Evolutionary conservation across 1,140 invertebrate genomes (phyloP), one percentile per base, ranked within the genome.

Genomic region (Drosophila albomicans): DNA sequence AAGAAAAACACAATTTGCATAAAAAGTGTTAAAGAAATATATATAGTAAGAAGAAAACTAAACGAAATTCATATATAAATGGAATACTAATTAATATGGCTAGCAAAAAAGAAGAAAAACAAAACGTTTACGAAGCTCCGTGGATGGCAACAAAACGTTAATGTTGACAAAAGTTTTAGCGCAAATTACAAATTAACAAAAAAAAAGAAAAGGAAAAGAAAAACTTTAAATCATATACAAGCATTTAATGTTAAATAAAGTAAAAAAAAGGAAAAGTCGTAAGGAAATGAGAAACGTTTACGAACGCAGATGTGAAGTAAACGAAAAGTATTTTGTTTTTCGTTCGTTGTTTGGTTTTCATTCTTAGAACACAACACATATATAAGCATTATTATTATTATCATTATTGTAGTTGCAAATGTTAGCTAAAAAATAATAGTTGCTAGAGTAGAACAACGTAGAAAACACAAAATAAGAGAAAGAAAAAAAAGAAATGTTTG

Each of bases 161-260:
- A 11, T 8, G 41, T 65, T 65, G 28, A 73, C 28, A 58, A 67
- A 25, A 56, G 59, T 62, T 75, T 70, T 70, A 70, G 73, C 65
- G 49, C 65, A 74, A 68, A 74, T 70, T 63, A 43, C 67, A 48
- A 78, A 43, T 49, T 7, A 15, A 15, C 0, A 15, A 15, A 28
- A 13, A 30, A 25, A 20, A 51, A 28, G 11, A n/a, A 52, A 20
- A 5, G 1, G 16, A 20, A 20, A 20, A 20, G 20, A 20, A 11
- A 13, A 52, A 51, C 20, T 25, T 25, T 5, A 49, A 52, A 32
- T 52, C 13, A 54, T 84, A 84, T 76, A 63, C 74, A 84, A 84
- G 80, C 81, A 82, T 82, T 76, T 79, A 79, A 84, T 82, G 76
- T 79, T 82, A 84, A 75, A 64, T 56, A 77, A 75, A 71, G 49